Evolutionary conservation across 2,888 invertebrate genomes (phyloP).

Genomic region (Meganola albula): DNA sequence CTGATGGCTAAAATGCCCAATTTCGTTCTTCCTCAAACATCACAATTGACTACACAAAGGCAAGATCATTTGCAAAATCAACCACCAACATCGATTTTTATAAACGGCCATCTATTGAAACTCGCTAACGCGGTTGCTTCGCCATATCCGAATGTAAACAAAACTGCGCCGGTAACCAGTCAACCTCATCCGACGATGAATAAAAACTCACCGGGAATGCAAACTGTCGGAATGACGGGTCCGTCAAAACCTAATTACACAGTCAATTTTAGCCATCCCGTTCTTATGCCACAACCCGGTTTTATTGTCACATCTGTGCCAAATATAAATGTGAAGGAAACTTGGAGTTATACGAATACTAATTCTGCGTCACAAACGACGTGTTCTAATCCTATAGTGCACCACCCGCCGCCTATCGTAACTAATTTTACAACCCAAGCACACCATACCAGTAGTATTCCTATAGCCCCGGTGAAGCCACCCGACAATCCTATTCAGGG

Average conservation of each 20-base stretch:
- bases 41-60: slow-evolving; percentile 52
- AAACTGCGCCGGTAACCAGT: slow-evolving; percentile 54
- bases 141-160: slow-evolving; percentile 54
- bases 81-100: slow-evolving; percentile 66
- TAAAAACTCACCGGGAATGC: slow-evolving; percentile 65
- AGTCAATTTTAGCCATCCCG: slow-evolving; percentile 71
- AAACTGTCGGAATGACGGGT: slow-evolving; percentile 65
- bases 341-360: slow-evolving; percentile 59
- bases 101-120: slow-evolving; percentile 73
- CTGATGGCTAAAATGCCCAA: slow-evolving; percentile 78
- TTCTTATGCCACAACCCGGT: slow-evolving; percentile 68
- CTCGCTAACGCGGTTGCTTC: slow-evolving; percentile 58
- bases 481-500: slow-evolving; percentile 71
- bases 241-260: slow-evolving; percentile 74
- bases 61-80: slow-evolving; percentile 65
- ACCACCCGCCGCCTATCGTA: slow-evolving; percentile 57
- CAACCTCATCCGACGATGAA: slow-evolving; percentile 61
- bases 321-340: slow-evolving; percentile 70
- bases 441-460: slow-evolving; percentile 65
- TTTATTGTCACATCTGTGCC: slow-evolving; percentile 75
- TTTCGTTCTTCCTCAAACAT: slow-evolving; percentile 63
- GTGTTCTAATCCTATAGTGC: slow-evolving; percentile 56
- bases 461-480: slow-evolving; percentile 67
- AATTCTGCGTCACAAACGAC: slow-evolving; percentile 49
- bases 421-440: slow-evolving; percentile 56